Base-by-base conservation (phyloP, 2,113 vertebrate species). In the Miniopterus natalensis region DNA sequence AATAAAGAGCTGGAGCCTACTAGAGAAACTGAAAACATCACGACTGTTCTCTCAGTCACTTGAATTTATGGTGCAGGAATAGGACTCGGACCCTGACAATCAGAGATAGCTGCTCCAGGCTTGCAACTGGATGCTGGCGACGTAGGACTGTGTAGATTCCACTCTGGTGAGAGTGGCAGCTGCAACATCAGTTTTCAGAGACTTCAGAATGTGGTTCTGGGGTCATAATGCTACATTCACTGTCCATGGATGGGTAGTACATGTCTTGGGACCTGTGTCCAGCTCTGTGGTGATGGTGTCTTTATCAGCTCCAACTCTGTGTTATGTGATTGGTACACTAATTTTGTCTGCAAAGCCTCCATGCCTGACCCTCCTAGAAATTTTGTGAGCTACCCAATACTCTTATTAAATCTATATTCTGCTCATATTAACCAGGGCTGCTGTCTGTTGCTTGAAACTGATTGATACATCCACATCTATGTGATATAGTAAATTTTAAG, bases 11-110 rank as follows among this genome's bases (percentile, higher is more conserved):
- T 89, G 11, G 7, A 23, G 55, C 12, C n/a, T 88, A 23, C 49
- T 36, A 73, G 47, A 90, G 65, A 92, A 94, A 49, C 8, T 61
- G 70, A 87, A 85, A 92, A 57, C 20, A 63, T 75, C 17, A 55
- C 9, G 4, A 45, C n/a, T 70, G 21, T 86, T 93, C 27, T 70
- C 47, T 25, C 13, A 87, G 31, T 42, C 18, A 29, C 55, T 71
- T 74, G 55, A 92, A 59, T 77, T 73, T 61, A 85, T 2, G 1
- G 18, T 20, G 4, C 68, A 17, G 40, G 5, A 31, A 17, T 13
- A 25, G 7, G 45, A 78, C 45, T 63, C 36, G 55, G 36, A 27
- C 1, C 0, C 45, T 81, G 77, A 14, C 21, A 51, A 18, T 51
- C 6, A 59, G 17, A 31, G 6, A 8, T 0, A 15, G 36, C 5